Evolutionary conservation across 2,113 vertebrate genomes (phyloP).

Genomic region (Microcebus lehilahytsara): DNA sequence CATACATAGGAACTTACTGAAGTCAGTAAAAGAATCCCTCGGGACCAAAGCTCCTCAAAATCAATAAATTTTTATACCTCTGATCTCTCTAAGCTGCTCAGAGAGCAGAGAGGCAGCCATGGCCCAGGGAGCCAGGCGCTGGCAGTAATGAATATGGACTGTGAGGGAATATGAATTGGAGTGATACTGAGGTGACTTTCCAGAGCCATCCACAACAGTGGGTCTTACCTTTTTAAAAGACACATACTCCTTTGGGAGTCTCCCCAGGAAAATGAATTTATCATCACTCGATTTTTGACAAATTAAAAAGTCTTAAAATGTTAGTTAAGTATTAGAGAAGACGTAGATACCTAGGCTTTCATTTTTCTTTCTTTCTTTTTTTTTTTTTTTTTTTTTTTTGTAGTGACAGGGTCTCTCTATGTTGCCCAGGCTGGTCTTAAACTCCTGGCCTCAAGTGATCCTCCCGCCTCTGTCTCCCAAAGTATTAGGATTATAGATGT

Average conservation of each 20-base stretch:
- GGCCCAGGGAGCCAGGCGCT: neutral
- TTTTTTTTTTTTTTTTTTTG: too few relatives aligned
- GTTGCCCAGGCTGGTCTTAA: too few relatives aligned
- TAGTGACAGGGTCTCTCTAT: too few relatives aligned
- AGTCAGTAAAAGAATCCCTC: conserved; percentile 14
- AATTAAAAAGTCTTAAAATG: neutral
- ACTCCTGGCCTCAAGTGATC: too few relatives aligned
- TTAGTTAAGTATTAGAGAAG: neutral
- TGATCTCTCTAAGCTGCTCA: neutral
- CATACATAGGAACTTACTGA: neutral
- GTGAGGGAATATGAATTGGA: neutral
- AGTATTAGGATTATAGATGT: too few relatives aligned
- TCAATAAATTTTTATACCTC: neutral
- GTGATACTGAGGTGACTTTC: neutral
- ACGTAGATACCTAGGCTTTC: neutral
- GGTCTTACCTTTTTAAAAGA: conserved; percentile 37
- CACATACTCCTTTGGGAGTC: neutral
- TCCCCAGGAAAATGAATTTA: neutral
- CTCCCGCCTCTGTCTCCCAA: too few relatives aligned
- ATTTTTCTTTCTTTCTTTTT: neutral
- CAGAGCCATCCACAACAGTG: neutral
- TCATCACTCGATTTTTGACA: neutral
- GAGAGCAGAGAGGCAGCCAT: neutral
- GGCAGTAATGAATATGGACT: neutral
- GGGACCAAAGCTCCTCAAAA: neutral